Conservation (phyloP, 2,888 invertebrate genomes). For the Cerceris rybyensis region DNA sequence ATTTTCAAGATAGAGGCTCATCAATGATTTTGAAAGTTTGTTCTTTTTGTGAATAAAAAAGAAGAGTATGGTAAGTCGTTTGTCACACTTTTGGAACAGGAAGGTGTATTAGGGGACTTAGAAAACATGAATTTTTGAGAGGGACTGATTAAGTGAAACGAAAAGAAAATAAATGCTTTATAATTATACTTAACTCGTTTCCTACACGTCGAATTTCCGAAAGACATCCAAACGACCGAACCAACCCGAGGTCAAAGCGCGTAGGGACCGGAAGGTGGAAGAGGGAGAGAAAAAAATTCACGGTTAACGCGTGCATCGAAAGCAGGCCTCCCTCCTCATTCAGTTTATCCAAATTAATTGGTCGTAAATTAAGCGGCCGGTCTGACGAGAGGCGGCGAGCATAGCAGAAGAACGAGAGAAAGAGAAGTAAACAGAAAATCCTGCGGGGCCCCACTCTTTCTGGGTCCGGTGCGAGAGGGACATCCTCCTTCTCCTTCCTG, state of each 20-base stretch:
- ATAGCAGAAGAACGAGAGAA: constrained; percentile 50
- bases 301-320: constrained; percentile 80
- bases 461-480: constrained; percentile 4
- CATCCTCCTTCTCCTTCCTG: neutral
- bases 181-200: neutral
- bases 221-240: neutral
- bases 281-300: constrained; percentile 70
- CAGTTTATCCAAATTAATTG: constrained; percentile 82
- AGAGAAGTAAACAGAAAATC: constrained; percentile 17
- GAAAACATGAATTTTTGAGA: no score
- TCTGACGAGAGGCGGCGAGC: constrained; percentile 65
- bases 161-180: no score
- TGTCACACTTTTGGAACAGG: no score
- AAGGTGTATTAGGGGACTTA: no score
- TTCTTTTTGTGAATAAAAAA: no score
- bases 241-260: neutral
- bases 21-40: no score
- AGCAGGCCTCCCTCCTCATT: constrained; percentile 72
- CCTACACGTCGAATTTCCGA: neutral
- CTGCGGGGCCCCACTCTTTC: neutral
- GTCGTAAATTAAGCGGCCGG: constrained; percentile 81
- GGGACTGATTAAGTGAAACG: no score
- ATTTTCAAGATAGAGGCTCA: no score
- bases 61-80: no score
- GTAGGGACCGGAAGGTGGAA: constrained; percentile 37